A percentile compares a stretch with the other conserved stretches of the same genome.
These are phyloP conservation scores for Pyrocoelia pectoralis DNA, from an alignment of 2,888 invertebrate genomes.

Conservation along the genomic window DNA sequence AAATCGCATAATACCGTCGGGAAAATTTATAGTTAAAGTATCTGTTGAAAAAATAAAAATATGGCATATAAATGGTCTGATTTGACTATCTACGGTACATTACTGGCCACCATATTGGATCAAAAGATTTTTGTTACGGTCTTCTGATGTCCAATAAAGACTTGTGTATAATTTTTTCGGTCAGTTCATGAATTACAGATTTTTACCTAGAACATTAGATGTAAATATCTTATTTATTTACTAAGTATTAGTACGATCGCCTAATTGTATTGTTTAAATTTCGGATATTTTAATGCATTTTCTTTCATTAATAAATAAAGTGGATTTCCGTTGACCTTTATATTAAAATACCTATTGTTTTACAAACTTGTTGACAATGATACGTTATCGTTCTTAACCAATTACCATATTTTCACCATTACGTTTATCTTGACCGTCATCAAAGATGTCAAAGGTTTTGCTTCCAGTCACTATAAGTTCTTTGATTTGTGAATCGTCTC, in stretches of 20 bases:
- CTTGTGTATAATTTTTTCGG: slow-evolving; percentile 30
- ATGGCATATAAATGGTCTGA: slow-evolving; percentile 33
- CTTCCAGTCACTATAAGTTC: background rate
- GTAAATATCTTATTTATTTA: slow-evolving; percentile 11
- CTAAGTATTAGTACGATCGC: too few species aligned
- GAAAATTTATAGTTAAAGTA: slow-evolving; percentile 18
- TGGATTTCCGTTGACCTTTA: background rate
- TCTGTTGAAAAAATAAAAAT: slow-evolving; percentile 29
- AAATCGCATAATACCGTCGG: slow-evolving; percentile 12
- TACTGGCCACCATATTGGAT: slow-evolving; percentile 29
- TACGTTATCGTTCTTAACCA: background rate
- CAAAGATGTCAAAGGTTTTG: slow-evolving; percentile 1
- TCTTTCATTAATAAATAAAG: background rate
- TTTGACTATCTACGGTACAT: slow-evolving; percentile 24
- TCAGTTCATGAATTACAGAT: slow-evolving; percentile 35
- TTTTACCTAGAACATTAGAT: slow-evolving; percentile 10
- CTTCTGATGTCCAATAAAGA: slow-evolving; percentile 35
- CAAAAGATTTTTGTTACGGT: slow-evolving; percentile 36
- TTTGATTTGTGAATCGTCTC: background rate
- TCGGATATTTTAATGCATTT: too few species aligned
- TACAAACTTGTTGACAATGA: slow-evolving; percentile 1
- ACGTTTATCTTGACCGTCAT: background rate
- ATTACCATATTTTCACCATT: slow-evolving; percentile 1
- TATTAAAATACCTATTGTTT: background rate
- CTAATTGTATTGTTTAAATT: too few species aligned